phyloP scores from a whole-genome alignment of 2,888 invertebrate species.

The Cheilosia pagana region DNA sequence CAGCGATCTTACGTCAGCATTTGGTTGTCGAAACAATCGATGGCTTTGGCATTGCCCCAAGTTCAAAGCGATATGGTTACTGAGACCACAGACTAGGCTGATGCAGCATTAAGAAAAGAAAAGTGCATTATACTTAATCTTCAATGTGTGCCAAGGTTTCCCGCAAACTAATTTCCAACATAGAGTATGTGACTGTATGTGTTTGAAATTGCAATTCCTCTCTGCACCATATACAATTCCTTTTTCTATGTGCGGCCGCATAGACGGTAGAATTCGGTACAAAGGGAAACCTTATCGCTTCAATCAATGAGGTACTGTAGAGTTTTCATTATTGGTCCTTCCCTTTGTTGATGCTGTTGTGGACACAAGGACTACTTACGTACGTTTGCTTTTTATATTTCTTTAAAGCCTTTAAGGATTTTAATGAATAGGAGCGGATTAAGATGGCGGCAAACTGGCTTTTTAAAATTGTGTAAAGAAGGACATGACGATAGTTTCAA shows the following conservation, averaged over 20 bases:
- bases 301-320: not conserved
- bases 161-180: not conserved
- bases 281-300: not conserved
- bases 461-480: no score
- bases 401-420: no score
- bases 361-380: no score
- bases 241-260: not conserved
- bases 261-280: not conserved
- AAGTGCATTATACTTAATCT: conserved; percentile 16
- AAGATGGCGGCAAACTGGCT: no score
- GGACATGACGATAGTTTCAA: no score
- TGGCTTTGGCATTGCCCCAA: not conserved
- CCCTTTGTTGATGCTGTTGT: no score
- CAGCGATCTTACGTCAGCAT: not conserved
- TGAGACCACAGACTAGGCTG: not conserved
- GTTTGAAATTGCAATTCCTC: not conserved
- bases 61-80: conserved; percentile 19
- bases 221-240: not conserved
- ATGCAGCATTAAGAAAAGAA: conserved; percentile 1
- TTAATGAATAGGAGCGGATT: no score
- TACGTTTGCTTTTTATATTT: no score
- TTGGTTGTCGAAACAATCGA: conserved; percentile 3
- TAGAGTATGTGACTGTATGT: no score
- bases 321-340: no score
- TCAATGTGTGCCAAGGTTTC: not conserved